These are phyloP conservation scores for Corydoras sp. DNA, from an alignment of 2,113 vertebrate species.

Conservation along the genomic window DNA sequence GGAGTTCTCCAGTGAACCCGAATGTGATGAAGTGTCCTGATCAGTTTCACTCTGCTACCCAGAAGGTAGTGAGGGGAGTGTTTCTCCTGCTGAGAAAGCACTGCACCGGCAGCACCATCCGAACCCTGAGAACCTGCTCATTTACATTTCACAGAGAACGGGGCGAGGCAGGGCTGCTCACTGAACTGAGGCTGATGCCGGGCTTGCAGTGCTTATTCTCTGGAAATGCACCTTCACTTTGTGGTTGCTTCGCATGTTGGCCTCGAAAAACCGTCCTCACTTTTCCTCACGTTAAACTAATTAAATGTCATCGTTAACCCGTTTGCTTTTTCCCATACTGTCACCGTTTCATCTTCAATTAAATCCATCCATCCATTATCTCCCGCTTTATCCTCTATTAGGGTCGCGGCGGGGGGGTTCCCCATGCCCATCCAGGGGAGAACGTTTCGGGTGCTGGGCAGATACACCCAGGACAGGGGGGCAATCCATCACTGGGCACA, in stretches of 20 bases:
- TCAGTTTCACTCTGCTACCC: constrained; percentile 27
- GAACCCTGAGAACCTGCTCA: constrained; percentile 9
- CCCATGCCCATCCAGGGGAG: too few species aligned
- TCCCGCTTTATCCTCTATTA: too few species aligned
- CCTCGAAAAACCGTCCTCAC: not conserved
- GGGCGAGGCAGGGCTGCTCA: not conserved
- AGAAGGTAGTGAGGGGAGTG: constrained; percentile 12
- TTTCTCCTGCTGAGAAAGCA: not conserved
- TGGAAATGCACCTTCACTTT: not conserved
- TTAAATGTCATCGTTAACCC: too few species aligned
- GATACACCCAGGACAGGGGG: too few species aligned
- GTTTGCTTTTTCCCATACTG: too few species aligned
- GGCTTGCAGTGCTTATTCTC: not conserved
- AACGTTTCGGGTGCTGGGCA: too few species aligned
- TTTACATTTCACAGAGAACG: constrained; percentile 27
- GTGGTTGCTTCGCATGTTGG: not conserved
- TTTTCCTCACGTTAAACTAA: not conserved
- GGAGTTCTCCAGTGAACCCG: constrained; percentile 3
- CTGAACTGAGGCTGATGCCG: constrained; percentile 11
- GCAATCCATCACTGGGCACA: too few species aligned
- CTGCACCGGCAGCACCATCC: not conserved
- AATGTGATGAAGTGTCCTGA: constrained; percentile 16
- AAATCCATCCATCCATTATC: too few species aligned
- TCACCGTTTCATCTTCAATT: too few species aligned
- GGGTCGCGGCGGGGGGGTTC: too few species aligned